phyloP scores from a whole-genome alignment of 2,113 vertebrate genomes.

The Colius striatus region DNA sequence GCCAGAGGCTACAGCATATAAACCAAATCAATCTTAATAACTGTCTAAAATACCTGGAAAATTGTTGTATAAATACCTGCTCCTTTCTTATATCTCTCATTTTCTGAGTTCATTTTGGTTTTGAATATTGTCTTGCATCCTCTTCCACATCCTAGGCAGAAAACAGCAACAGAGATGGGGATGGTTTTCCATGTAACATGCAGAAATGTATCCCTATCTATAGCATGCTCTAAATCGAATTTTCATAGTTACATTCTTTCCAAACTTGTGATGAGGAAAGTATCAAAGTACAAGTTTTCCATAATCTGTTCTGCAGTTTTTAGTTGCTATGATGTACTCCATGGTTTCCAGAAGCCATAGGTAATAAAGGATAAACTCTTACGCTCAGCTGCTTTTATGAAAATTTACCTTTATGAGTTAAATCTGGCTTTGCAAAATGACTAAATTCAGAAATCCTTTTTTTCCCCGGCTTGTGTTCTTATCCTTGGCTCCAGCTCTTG shows the following conservation, averaged over 20 bases:
- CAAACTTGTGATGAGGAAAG: neutral
- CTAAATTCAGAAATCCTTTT: neutral
- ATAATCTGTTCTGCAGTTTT: neutral
- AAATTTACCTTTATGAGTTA: neutral
- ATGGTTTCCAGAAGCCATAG: neutral
- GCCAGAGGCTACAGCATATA: neutral
- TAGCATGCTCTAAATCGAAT: neutral
- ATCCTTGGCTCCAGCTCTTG: neutral
- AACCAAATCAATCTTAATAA: conserved; percentile 26
- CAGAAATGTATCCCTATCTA: neutral
- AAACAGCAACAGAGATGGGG: neutral
- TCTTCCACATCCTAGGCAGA: neutral
- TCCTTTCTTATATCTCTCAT: neutral
- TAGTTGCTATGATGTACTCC: neutral
- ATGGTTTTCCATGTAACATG: neutral
- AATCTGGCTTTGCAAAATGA: neutral
- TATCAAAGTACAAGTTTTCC: neutral
- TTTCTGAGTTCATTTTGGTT: neutral
- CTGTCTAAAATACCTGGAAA: conserved; percentile 4
- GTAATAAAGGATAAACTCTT: neutral
- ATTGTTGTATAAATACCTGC: neutral
- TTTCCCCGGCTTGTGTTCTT: neutral
- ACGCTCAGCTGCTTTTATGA: neutral
- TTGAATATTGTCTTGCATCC: neutral
- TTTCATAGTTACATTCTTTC: neutral